phyloP scores from a whole-genome alignment of 1,140 invertebrate genomes.

The Lepidurus apus region DNA sequence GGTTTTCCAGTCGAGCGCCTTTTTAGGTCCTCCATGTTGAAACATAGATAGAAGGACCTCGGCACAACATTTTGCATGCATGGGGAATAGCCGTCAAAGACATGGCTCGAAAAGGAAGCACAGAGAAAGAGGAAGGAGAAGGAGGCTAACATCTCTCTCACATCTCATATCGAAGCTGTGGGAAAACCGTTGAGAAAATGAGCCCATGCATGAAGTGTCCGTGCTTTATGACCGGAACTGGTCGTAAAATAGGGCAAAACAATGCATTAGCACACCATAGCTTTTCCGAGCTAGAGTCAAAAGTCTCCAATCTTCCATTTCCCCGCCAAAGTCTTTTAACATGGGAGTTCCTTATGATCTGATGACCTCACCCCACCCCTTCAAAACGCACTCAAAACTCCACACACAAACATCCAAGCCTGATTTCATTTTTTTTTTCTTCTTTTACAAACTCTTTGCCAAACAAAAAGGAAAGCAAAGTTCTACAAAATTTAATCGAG shows the following conservation, averaged over 20 bases:
- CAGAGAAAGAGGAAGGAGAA: neutral
- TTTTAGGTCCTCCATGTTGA: neutral
- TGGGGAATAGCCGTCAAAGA: neutral
- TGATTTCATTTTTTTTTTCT: too few species aligned
- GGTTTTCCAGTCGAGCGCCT: neutral
- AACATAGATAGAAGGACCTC: neutral
- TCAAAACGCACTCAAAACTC: neutral
- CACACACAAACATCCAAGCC: neutral
- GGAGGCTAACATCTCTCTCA: neutral
- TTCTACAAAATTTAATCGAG: slow-evolving; percentile 1
- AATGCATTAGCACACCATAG: slow-evolving; percentile 10
- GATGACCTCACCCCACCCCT: neutral
- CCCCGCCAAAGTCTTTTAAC: neutral
- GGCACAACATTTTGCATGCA: neutral
- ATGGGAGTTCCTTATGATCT: neutral
- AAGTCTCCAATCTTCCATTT: neutral
- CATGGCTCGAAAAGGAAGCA: too few species aligned
- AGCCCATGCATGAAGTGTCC: slow-evolving; percentile 15
- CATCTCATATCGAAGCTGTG: slow-evolving; percentile 9
- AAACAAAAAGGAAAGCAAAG: neutral
- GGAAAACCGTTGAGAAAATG: slow-evolving; percentile 7
- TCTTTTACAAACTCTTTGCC: too few species aligned
- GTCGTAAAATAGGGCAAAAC: slow-evolving; percentile 3
- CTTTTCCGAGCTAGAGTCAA: neutral
- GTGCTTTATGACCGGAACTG: slow-evolving; percentile 14